Evolutionary conservation across 37 sponge, comb jelly and placozoan genomes (phyloP).

Genomic region (Geodia barretti): DNA sequence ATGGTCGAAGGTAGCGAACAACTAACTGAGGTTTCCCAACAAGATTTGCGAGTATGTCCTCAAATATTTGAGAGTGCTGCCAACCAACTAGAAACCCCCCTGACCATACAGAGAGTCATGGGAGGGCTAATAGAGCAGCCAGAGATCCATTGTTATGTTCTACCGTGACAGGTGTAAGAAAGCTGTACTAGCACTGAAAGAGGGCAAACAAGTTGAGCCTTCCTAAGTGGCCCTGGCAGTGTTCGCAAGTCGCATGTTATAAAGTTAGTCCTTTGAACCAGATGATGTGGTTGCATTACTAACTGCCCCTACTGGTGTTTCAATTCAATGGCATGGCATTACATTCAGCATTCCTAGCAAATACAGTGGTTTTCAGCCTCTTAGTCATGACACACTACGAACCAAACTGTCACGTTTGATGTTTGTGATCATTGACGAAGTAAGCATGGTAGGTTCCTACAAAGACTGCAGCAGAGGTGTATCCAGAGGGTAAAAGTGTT

Average conservation of each 20-base stretch:
- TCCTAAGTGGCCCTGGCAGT: constrained; percentile 20
- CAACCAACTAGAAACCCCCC: not conserved
- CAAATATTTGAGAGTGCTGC: constrained; percentile 16
- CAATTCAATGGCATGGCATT: constrained; percentile 2
- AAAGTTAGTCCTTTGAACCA: not conserved
- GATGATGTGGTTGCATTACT: constrained; percentile 11
- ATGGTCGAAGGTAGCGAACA: not conserved
- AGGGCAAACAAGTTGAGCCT: constrained; percentile 12
- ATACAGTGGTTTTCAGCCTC: not conserved
- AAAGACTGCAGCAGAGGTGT: constrained; percentile 6
- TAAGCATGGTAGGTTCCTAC: constrained; percentile 36
- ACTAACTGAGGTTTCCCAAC: not conserved
- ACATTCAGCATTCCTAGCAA: constrained; percentile 4
- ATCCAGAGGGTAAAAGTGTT: constrained; percentile 4
- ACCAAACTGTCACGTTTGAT: not conserved
- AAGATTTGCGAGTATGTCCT: not conserved
- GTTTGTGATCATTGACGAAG: not conserved
- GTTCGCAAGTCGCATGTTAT: constrained; percentile 16
- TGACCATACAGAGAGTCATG: not conserved
- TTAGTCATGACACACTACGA: constrained; percentile 37
- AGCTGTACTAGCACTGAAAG: constrained; percentile 9
- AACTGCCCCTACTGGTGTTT: constrained; percentile 3
- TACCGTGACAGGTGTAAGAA: constrained; percentile 20
- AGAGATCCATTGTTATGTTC: constrained; percentile 16
- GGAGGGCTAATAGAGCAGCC: constrained; percentile 2